A percentile compares a stretch with the other conserved stretches of the same genome.
phyloP scores from a whole-genome alignment of 2,797 vertebrate genomes.

The Gambelia wislizenii region DNA sequence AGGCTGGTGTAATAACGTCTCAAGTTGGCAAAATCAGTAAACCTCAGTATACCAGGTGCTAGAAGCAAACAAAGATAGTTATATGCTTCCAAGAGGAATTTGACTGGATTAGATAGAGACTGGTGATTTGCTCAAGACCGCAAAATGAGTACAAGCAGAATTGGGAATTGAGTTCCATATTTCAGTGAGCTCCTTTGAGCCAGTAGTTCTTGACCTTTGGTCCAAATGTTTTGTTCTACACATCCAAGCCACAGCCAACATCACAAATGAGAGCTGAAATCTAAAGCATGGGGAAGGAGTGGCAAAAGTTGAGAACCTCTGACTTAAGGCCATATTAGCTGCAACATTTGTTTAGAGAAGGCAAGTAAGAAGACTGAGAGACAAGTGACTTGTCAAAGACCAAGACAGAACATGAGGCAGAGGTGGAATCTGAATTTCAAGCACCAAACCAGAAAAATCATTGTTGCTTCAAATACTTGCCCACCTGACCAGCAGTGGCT shows the following conservation, averaged over 20 bases:
- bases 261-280: no score
- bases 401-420: not conserved
- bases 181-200: not conserved
- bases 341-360: no score
- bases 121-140: not conserved
- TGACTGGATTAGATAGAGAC: not conserved
- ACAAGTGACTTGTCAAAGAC: not conserved
- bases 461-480: not conserved
- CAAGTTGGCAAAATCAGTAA: not conserved
- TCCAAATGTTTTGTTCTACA: no score
- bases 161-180: not conserved
- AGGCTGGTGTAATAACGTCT: no score
- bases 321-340: no score
- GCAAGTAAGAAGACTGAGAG: not conserved
- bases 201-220: no score
- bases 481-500: not conserved
- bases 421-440: not conserved
- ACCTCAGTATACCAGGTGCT: not conserved
- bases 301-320: no score
- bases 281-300: no score
- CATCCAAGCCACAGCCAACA: no score
- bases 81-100: not conserved
- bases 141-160: not conserved
- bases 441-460: not conserved
- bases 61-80: not conserved